phyloP scores from a whole-genome alignment of 2,888 invertebrate species.

The Scaptomyza reducta region DNA sequence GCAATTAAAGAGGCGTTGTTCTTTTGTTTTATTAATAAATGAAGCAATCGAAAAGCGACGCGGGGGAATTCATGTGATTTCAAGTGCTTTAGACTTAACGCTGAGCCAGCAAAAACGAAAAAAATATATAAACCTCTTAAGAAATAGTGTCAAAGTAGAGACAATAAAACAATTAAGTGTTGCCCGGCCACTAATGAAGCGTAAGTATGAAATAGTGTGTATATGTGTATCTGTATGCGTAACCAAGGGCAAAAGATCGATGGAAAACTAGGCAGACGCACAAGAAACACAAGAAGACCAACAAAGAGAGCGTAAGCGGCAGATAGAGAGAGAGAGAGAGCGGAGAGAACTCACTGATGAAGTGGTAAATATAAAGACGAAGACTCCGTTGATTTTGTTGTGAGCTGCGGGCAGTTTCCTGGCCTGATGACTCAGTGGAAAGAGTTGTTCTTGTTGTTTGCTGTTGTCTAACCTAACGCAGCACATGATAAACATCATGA shows the following conservation, averaged over 20 bases:
- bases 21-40: slow-evolving; percentile 49
- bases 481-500: slow-evolving; percentile 35
- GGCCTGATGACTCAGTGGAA: slow-evolving; percentile 59
- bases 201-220: slow-evolving; percentile 22
- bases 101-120: slow-evolving; percentile 24
- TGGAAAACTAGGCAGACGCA: slow-evolving; percentile 45
- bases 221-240: slow-evolving; percentile 1
- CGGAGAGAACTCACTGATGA: slow-evolving; percentile 27
- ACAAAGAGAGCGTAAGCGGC: neutral
- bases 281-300: slow-evolving; percentile 27
- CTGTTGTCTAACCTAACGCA: slow-evolving; percentile 12
- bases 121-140: slow-evolving; percentile 12
- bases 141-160: slow-evolving; percentile 60
- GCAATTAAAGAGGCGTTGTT: slow-evolving; percentile 58
- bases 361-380: slow-evolving; percentile 32
- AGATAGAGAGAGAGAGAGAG: slow-evolving; percentile 3
- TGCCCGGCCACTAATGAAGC: slow-evolving; percentile 62
- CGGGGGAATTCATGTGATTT: slow-evolving; percentile 35
- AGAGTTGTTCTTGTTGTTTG: slow-evolving; percentile 18
- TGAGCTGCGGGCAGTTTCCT: slow-evolving; percentile 57
- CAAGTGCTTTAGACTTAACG: slow-evolving; percentile 22
- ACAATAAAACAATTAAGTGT: slow-evolving; percentile 59
- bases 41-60: slow-evolving; percentile 23
- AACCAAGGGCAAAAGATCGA: slow-evolving; percentile 55
- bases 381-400: slow-evolving; percentile 25